These are phyloP conservation scores for Chloebia gouldiae DNA, from an alignment of 2,113 vertebrate species.

Conservation along the genomic window DNA sequence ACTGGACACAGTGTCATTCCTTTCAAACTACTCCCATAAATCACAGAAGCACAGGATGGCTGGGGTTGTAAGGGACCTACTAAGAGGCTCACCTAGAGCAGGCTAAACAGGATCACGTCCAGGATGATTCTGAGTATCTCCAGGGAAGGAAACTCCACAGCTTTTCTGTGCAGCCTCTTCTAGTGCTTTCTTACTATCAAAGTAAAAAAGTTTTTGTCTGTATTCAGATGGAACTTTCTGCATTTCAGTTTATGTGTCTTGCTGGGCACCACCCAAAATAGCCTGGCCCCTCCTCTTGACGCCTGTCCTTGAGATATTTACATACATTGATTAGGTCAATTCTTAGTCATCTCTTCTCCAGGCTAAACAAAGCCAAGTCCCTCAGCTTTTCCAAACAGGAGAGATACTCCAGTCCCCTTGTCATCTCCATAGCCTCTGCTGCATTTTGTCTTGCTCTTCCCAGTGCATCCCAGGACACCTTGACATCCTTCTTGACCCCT, in stretches of 20 bases:
- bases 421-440: background rate
- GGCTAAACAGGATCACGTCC: background rate
- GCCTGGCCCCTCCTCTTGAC: background rate
- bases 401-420: background rate
- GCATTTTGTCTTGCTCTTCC: background rate
- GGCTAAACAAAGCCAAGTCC: background rate
- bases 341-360: background rate
- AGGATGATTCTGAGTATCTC: background rate
- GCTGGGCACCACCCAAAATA: background rate
- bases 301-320: background rate
- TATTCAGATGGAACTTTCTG: background rate
- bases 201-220: background rate
- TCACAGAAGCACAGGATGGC: background rate
- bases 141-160: background rate
- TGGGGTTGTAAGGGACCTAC: background rate
- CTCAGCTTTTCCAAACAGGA: background rate
- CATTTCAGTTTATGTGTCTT: background rate
- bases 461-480: background rate
- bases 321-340: background rate
- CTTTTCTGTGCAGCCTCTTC: background rate
- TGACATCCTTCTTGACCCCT: too few relatives aligned
- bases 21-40: background rate
- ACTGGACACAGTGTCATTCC: background rate
- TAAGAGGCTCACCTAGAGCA: background rate
- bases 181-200: background rate